Percentiles rank a stretch among this genome's conserved stretches.
Evolutionary conservation across 2,797 vertebrate species (phyloP).

Genomic region (Syngnathus rostellatus): DNA sequence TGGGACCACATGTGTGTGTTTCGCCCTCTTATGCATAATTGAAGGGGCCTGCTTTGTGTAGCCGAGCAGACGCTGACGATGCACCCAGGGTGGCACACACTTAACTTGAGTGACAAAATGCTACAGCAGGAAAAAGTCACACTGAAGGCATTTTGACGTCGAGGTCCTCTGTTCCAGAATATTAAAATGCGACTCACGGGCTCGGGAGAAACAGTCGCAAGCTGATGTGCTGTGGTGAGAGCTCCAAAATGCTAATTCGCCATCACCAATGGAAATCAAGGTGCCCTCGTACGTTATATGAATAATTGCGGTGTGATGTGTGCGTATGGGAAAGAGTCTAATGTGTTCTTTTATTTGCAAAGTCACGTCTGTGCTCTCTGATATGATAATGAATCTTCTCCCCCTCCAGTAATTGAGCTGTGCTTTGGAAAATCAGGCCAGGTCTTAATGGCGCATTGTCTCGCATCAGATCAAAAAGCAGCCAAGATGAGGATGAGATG

Average conservation of each 20-base stretch:
- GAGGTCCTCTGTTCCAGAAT: conserved; percentile 17
- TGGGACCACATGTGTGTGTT: conserved; percentile 31
- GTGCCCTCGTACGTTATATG: conserved; percentile 29
- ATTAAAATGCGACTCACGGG: background rate
- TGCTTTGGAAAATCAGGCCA: conserved; percentile 43
- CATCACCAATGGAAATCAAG: conserved; percentile 22
- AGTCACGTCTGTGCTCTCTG: conserved; percentile 59
- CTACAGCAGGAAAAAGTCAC: conserved; percentile 33
- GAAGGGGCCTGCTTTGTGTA: conserved; percentile 30
- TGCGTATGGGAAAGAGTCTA: conserved; percentile 21
- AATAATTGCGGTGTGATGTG: conserved; percentile 37
- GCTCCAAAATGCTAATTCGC: conserved; percentile 22
- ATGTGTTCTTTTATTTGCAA: conserved; percentile 62
- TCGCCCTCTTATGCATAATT: conserved; percentile 47
- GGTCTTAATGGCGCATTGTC: conserved; percentile 48
- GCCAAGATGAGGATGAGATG: conserved; percentile 38
- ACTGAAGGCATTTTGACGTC: conserved; percentile 16
- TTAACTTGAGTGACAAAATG: conserved; percentile 47
- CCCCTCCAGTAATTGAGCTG: conserved; percentile 53
- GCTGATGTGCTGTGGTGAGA: conserved; percentile 9
- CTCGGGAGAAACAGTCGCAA: background rate
- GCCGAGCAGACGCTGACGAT: conserved; percentile 35
- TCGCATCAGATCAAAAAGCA: conserved; percentile 46
- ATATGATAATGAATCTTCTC: conserved; percentile 57
- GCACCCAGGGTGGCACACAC: conserved; percentile 30